These are phyloP conservation scores for Paramormyrops kingsleyae DNA, from an alignment of 2,113 vertebrate genomes.

Conservation along the genomic window DNA sequence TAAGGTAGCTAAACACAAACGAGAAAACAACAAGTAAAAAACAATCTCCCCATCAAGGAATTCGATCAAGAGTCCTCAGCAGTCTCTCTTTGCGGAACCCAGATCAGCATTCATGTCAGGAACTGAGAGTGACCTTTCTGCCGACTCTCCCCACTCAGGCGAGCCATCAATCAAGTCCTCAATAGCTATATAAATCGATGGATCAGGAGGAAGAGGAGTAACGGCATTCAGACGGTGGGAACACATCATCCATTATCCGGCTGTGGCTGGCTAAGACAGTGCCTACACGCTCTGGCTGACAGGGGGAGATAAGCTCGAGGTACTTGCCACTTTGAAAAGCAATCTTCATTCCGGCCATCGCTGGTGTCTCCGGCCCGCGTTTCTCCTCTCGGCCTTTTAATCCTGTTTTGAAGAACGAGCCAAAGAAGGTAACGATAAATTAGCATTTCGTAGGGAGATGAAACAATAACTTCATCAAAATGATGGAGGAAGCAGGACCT, in stretches of 20 bases:
- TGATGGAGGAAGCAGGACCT: background rate
- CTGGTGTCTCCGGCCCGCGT: conserved; percentile 28
- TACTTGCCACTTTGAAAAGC: conserved; percentile 63
- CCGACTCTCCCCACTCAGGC: background rate
- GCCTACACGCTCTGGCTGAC: background rate
- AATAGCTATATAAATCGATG: conserved; percentile 15
- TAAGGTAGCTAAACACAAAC: background rate
- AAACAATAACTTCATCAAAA: background rate
- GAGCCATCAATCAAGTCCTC: background rate
- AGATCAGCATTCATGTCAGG: background rate
- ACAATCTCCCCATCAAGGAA: background rate
- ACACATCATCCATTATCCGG: background rate
- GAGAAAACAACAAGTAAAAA: background rate
- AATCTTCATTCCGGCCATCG: conserved; percentile 62
- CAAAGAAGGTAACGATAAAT: background rate
- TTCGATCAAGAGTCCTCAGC: background rate
- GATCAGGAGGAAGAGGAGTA: background rate
- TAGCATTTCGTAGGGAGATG: background rate
- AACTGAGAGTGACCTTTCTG: background rate
- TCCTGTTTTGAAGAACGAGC: conserved; percentile 35
- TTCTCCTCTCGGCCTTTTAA: conserved; percentile 33
- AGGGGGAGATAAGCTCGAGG: conserved; percentile 25
- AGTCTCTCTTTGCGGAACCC: background rate
- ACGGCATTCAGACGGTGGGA: conserved; percentile 2
- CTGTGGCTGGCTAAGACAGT: background rate